Base-by-base conservation (phyloP, 2,888 invertebrate genomes). In the Disparrhopalites patrizii region DNA sequence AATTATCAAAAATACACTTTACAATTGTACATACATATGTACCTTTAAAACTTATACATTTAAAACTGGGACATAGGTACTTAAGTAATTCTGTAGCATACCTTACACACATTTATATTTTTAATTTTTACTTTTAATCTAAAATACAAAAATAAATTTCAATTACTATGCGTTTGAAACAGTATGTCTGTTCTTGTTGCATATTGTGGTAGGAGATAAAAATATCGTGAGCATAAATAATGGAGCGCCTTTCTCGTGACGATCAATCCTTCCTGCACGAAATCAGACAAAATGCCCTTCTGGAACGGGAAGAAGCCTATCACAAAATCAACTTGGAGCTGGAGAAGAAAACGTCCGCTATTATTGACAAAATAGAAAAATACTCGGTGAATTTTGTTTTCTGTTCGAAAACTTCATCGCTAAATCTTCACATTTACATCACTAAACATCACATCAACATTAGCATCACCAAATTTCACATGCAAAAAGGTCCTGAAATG, bases 291-390 rank as follows among this genome's bases (percentile, higher is more conserved):
- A 68, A 63, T 63, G 50, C 62, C 33, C 67, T 71, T 36, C 33
- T 72, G 18, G 69, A 68, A 40, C 69, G 69, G 51, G 74, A 75
- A 51, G 63, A 68, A 36, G 69, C 70, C 2, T 64, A 70, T 25
- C 67, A 70, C 36, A 66, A 68, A 50, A 62, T 74, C 13, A 76
- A 75, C 65, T 62, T 47, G 15, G 72, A 75, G 50, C 51, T 76
- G 15, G 74, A 76, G 50, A 68, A 69, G 51, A 72, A 72, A 63
- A 67, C 73, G 1, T 67, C 54, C 36, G 69, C 72, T 30, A 70
- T 76, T 33, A 70, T 75, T 65, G 62, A 68, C 61, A 70, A 73
- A 68, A 70, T 73, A 55, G 69, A 73, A 56, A 67, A 69, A 60
- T 69, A 62, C 64, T 62, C 68, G 51, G 65, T 62, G 52, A 52